A percentile compares a stretch with the other conserved stretches of the same genome.
Conservation (phyloP, 1,140 invertebrate species). For the Propsilocerus akamusi region DNA sequence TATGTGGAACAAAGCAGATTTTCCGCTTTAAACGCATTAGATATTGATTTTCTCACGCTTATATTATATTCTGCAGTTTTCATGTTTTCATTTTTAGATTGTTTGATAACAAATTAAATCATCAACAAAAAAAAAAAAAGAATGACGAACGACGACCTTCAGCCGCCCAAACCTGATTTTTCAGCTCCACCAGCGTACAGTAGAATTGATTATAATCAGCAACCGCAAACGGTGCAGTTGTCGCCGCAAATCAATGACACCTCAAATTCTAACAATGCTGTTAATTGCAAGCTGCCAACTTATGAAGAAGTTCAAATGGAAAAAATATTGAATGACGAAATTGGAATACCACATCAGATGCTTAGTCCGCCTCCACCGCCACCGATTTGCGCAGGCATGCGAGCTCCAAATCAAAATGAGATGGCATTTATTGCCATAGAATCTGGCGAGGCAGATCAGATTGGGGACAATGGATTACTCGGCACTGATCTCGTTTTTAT, state of each 20-base stretch:
- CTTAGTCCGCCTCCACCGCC: conserved; percentile 14
- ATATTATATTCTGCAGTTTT: not conserved
- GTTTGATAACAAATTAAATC: not conserved
- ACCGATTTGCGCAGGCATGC: conserved; percentile 15
- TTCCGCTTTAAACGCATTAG: no score
- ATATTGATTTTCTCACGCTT: not conserved
- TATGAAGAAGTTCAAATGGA: conserved; percentile 81
- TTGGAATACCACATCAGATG: conserved; percentile 13
- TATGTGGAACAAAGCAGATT: no score
- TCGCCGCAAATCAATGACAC: not conserved
- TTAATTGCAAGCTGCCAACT: conserved; percentile 62
- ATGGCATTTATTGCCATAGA: conserved; percentile 54
- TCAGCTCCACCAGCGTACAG: conserved; percentile 68
- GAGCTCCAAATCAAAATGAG: conserved; percentile 34
- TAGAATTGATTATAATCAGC: conserved; percentile 9
- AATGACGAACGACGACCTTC: conserved; percentile 33
- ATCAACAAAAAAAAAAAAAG: conserved; percentile 6
- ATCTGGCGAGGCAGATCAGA: conserved; percentile 40
- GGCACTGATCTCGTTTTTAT: conserved; percentile 80
- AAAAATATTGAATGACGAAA: conserved; percentile 57
- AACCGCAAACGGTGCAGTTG: conserved; percentile 6
- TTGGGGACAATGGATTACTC: conserved; percentile 53
- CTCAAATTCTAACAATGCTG: not conserved
- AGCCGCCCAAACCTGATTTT: conserved; percentile 61
- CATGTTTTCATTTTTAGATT: not conserved